A percentile compares a stretch with the other conserved stretches of the same genome.
These are phyloP conservation scores for Protomyctophum bolini DNA, from an alignment of 2,113 vertebrate genomes.

Conservation along the genomic window DNA sequence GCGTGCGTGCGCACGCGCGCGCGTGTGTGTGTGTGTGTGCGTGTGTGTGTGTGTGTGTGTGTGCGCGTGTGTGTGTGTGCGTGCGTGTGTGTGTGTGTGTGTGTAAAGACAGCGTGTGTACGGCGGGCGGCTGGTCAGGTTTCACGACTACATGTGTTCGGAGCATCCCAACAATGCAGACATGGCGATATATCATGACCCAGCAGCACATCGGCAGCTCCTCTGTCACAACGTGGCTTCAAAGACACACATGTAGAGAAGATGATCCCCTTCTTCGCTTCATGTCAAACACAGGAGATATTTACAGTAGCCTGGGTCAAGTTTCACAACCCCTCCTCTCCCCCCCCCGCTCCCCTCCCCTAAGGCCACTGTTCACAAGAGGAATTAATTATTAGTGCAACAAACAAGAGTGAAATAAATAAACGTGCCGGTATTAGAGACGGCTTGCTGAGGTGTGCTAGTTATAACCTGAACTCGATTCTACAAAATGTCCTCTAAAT, in stretches of 20 bases:
- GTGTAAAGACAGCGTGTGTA: too few species aligned
- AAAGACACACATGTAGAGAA: conserved; percentile 27
- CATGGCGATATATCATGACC: conserved; percentile 37
- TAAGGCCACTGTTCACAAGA: not conserved
- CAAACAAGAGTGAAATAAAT: not conserved
- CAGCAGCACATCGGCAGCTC: conserved; percentile 25
- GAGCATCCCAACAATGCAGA: conserved; percentile 45
- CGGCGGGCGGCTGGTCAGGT: conserved; percentile 49
- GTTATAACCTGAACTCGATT: too few species aligned
- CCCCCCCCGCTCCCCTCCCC: too few species aligned
- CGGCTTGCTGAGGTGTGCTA: not conserved
- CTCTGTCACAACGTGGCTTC: conserved; percentile 51
- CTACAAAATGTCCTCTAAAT: too few species aligned
- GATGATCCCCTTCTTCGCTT: conserved; percentile 3
- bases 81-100: too few species aligned
- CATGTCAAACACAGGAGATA: conserved; percentile 19
- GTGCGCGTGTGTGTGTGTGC: too few species aligned
- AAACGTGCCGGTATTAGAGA: conserved; percentile 1
- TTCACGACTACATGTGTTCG: conserved; percentile 54
- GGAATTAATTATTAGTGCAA: conserved; percentile 4
- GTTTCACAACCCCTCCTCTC: conserved; percentile 8
- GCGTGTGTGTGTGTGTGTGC: too few species aligned
- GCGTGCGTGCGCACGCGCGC: too few species aligned
- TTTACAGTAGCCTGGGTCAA: not conserved
- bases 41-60: too few species aligned